Percentiles rank a stretch among this genome's conserved stretches.
phyloP scores from a whole-genome alignment of 2,797 vertebrate genomes.

The Falco concolor region DNA sequence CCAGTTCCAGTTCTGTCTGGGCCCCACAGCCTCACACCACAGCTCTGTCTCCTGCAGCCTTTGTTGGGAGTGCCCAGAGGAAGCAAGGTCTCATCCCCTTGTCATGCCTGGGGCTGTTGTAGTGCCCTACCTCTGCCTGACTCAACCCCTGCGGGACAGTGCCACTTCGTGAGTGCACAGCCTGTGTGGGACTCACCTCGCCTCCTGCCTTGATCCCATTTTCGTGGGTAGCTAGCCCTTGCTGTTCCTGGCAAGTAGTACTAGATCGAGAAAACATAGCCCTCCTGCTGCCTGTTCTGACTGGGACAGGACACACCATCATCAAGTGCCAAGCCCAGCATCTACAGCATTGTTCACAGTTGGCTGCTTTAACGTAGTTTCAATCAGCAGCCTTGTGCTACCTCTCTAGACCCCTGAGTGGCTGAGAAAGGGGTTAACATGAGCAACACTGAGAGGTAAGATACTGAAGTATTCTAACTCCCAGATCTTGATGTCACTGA shows the following conservation, averaged over 20 bases:
- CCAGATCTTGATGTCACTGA: not conserved
- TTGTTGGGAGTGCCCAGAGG: too few relatives aligned
- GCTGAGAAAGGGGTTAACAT: not conserved
- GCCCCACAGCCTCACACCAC: not conserved
- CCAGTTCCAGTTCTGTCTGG: not conserved
- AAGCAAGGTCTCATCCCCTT: not conserved
- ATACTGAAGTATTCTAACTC: not conserved
- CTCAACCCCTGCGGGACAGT: not conserved
- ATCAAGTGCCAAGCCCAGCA: not conserved
- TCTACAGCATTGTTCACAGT: not conserved
- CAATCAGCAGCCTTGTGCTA: not conserved
- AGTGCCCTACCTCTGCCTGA: not conserved
- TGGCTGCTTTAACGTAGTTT: not conserved
- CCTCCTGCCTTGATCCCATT: not conserved
- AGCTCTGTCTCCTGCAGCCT: not conserved
- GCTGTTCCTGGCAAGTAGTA: not conserved
- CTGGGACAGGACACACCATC: not conserved
- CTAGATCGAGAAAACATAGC: not conserved
- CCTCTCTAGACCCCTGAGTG: not conserved
- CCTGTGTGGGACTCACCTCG: not conserved
- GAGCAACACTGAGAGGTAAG: not conserved
- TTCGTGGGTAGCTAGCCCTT: not conserved
- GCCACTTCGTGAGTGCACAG: accelerated
- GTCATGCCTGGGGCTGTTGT: too few relatives aligned
- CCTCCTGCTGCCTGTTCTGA: not conserved